Conservation (phyloP, 2,888 invertebrate species). For the Noctua janthina region DNA sequence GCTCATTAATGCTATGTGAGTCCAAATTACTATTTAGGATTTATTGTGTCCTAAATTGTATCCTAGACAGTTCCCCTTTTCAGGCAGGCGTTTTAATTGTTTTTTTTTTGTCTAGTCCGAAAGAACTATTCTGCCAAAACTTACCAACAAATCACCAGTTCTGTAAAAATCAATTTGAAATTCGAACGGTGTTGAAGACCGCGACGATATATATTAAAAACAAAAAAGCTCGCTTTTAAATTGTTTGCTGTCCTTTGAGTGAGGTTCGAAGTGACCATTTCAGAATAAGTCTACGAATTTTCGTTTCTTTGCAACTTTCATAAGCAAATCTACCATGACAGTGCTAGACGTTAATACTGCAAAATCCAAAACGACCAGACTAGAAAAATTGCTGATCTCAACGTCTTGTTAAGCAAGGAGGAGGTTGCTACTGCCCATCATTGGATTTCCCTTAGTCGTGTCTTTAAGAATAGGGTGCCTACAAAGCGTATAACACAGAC, state of each 20-base stretch:
- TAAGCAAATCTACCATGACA: background rate
- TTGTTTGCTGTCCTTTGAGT: too few relatives aligned
- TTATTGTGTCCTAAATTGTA: slow-evolving; percentile 55
- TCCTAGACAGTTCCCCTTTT: slow-evolving; percentile 5
- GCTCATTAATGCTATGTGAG: slow-evolving; percentile 58
- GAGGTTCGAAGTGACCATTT: too few relatives aligned
- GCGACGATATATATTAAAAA: background rate
- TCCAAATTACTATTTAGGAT: slow-evolving; percentile 33
- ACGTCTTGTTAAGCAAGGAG: slow-evolving; percentile 8
- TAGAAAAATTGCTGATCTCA: slow-evolving; percentile 1
- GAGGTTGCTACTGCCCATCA: background rate
- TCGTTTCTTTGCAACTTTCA: background rate
- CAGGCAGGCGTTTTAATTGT: slow-evolving; percentile 16
- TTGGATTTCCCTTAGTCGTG: slow-evolving; percentile 6
- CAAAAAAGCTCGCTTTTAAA: too few relatives aligned
- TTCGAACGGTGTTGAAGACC: background rate
- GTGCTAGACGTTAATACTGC: background rate
- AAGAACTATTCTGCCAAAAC: background rate
- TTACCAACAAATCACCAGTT: background rate
- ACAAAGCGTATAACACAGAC: background rate
- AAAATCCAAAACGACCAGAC: background rate
- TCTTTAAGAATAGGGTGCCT: slow-evolving; percentile 21
- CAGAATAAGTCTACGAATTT: too few relatives aligned
- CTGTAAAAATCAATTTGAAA: background rate
- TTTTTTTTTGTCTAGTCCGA: slow-evolving; percentile 14